These are phyloP conservation scores for Eupelmus urozonus DNA, from an alignment of 2,888 invertebrate genomes.

Conservation along the genomic window DNA sequence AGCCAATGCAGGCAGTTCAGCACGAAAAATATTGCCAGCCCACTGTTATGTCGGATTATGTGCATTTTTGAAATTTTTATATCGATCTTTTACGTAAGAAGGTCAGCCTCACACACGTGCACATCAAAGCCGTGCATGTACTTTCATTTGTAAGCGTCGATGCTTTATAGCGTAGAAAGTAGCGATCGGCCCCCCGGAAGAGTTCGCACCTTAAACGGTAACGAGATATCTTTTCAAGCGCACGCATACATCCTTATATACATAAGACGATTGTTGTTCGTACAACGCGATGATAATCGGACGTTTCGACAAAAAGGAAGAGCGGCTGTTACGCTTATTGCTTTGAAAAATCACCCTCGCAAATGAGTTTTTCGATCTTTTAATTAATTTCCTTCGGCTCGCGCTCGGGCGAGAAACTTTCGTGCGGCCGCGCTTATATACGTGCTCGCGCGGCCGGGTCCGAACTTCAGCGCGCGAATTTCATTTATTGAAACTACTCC, in stretches of 20 bases:
- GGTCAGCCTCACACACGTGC: constrained; percentile 26
- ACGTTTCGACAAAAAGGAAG: too few relatives aligned
- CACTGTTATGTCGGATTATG: constrained; percentile 23
- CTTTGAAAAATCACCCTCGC: constrained; percentile 24
- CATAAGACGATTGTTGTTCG: constrained; percentile 32
- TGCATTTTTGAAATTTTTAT: constrained; percentile 24
- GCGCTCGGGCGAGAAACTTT: neutral
- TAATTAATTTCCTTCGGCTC: constrained; percentile 26
- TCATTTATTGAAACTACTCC: constrained; percentile 29
- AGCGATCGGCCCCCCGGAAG: constrained; percentile 19
- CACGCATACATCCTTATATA: neutral
- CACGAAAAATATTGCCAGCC: neutral
- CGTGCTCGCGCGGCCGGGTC: neutral
- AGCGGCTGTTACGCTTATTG: constrained; percentile 16
- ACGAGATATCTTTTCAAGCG: constrained; percentile 27
- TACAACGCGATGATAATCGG: constrained; percentile 27
- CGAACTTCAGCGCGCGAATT: constrained; percentile 24
- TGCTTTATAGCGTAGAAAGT: constrained; percentile 53
- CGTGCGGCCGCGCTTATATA: constrained; percentile 19
- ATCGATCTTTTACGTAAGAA: constrained; percentile 45
- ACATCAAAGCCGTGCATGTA: constrained; percentile 31
- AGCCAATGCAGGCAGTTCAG: too few relatives aligned
- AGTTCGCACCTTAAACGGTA: constrained; percentile 55
- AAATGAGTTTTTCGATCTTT: constrained; percentile 32
- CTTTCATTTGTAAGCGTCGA: constrained; percentile 49